Base-by-base conservation (phyloP, 1,140 invertebrate genomes). In the Schlechtendalia chinensis region DNA sequence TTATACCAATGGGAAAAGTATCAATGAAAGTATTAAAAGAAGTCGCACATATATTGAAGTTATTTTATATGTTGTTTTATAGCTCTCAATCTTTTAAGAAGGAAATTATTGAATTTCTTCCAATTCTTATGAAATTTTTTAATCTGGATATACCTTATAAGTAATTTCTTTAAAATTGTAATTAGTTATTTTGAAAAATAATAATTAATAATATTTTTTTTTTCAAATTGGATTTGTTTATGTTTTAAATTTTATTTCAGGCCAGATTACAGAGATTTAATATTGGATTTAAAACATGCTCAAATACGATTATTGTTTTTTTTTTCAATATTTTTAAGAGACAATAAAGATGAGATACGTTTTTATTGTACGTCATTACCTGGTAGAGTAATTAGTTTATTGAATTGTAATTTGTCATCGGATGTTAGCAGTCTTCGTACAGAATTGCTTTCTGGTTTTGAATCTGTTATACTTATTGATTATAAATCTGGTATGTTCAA, bases 281-380 rank as follows among this genome's bases (percentile, higher is more conserved):
- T 79, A 27, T 11, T 79, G 50, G 75, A 79, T 63, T 79, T 79
- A 50, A 79, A 79, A 50, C 39, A 63, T 79, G 75, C 75, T 14
- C 75, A 79, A 79, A 39, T 79, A 12, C 45, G 75, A 14, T 79
- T 79, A 61, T 50, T 79, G 17, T 45, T 14, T 79, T 79, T 79
- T 50, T 63, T 79, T 63, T 24, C 75, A 27, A 1, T 14, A 50
- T 50, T 63, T 29, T 19, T 79, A 27, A 63, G 50, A 79, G 58
- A 61, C 39, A 61, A 50, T 29, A 79, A 59, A 2, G 58, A 79
- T 79, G 58, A 6, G 19, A 27, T 63, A 17, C 14, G 22, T 50
- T 6, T 63, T 6, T 3, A 79, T 79, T 79, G 58, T 79, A 24
- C 75, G 45, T 0, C 75, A 47, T 27, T 79, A 19, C 32, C 58